These are phyloP conservation scores for Alces alces DNA, from an alignment of 2,113 vertebrate genomes.

Conservation along the genomic window DNA sequence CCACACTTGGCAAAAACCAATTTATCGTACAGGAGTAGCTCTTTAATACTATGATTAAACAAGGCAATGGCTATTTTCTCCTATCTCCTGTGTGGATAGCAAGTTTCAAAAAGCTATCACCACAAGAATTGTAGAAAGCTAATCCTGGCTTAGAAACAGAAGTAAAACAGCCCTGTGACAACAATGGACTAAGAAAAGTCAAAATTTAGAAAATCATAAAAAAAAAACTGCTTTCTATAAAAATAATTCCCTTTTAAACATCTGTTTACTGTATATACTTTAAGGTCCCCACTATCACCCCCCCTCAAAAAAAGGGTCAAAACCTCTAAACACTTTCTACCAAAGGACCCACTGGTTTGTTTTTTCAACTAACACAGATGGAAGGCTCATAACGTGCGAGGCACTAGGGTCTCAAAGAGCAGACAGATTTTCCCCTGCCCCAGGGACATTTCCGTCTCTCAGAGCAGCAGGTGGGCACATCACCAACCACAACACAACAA, in stretches of 20 bases:
- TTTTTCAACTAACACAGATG: background rate
- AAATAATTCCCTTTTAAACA: conserved; percentile 17
- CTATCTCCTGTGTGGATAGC: background rate
- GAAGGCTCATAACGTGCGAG: background rate
- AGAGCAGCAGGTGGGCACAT: rapidly evolving
- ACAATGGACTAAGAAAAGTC: background rate
- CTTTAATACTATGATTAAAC: background rate
- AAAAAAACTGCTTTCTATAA: conserved; percentile 38
- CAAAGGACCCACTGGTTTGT: background rate
- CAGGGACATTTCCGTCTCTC: background rate
- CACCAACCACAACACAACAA: background rate
- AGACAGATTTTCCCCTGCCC: background rate
- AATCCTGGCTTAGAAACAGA: background rate
- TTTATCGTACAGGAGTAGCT: background rate
- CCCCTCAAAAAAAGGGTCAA: background rate
- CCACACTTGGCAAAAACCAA: background rate
- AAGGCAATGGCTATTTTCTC: background rate
- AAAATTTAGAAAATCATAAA: conserved; percentile 44
- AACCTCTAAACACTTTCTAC: background rate
- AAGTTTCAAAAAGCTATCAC: background rate
- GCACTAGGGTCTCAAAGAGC: background rate
- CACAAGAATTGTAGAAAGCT: background rate
- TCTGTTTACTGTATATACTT: background rate
- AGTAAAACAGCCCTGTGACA: background rate
- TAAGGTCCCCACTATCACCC: background rate